Evolutionary conservation across 2,797 vertebrate genomes (phyloP), one percentile per base, ranked within the genome.

Genomic region (Triplophysa bombifrons): DNA sequence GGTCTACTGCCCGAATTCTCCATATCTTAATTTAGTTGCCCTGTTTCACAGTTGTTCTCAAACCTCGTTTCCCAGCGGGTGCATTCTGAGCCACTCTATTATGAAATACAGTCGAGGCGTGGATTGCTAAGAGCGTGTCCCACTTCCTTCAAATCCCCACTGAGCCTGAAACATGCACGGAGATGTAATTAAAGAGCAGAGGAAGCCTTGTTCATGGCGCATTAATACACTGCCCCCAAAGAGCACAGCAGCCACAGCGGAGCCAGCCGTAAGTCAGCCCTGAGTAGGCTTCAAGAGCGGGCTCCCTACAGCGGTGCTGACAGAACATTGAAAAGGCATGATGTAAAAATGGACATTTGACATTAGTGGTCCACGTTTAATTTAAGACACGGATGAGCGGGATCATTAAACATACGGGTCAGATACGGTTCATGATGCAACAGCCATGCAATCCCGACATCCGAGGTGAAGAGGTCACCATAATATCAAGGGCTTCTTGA

Each of bases 1-100:
- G 70, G 73, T 82, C 83, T 79, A 76, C 83, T 85, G 83, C 80
- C 76, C 79, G 44, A 84, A n/a, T 83, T 84, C 76, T 85, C 70
- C 69, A 71, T 30, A 80, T 78, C 46, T 41, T 48, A 63, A 56
- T 80, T 68, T n/a, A 68, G 82, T 22, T 58, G 68, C 41, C 74
- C 66, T 46, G 63, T 73, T 61, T 76, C 64, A 20, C 51, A 68
- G 53, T 27, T 74, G 48, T 63, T 34, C 64, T 70, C 66, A 65
- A 56, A 63, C 60, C 8, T n/a, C 44, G 5, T 46, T 11, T 83
- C 80, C 72, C 78, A 27, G 66, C 44, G 72, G 76, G 75, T 11
- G 13, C 22, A 55, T 77, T 58, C 74, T 56, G 53, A 51, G 58
- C 17, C 68, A 48, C 65, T 80, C 41, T 30, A 67, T 38, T 78